These are phyloP conservation scores for Elgaria multicarinata DNA, from an alignment of 2,113 vertebrate genomes.

Conservation along the genomic window DNA sequence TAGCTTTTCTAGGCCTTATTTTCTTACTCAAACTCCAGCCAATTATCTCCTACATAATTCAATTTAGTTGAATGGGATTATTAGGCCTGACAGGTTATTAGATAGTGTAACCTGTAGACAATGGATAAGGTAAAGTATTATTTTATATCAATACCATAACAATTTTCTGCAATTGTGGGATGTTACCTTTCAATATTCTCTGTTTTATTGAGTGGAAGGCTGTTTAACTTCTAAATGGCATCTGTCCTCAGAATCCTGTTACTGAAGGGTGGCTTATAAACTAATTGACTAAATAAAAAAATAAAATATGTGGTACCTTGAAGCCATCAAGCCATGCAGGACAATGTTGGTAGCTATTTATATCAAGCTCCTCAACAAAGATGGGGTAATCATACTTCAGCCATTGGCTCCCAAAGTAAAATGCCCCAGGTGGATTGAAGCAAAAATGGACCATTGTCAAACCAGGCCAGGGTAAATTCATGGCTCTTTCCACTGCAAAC, in stretches of 20 bases:
- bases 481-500: constrained; percentile 53
- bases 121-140: background rate
- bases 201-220: background rate
- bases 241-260: background rate
- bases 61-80: background rate
- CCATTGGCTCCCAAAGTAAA: constrained; percentile 48
- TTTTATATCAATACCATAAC: background rate
- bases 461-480: constrained; percentile 58
- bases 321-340: constrained; percentile 57
- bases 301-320: constrained; percentile 41
- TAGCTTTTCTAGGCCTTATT: background rate
- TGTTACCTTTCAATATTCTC: background rate
- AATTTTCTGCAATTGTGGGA: too few relatives aligned
- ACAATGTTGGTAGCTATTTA: constrained; percentile 49
- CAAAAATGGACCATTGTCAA: constrained; percentile 54
- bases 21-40: background rate
- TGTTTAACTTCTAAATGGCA: background rate
- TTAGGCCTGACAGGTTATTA: too few relatives aligned
- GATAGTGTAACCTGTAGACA: background rate
- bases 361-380: constrained; percentile 45
- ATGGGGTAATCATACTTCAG: constrained; percentile 45
- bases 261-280: background rate
- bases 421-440: constrained; percentile 62
- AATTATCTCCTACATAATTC: background rate
- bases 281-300: background rate